These are phyloP conservation scores for Rhizomys pruinosus DNA, from an alignment of 2,113 vertebrate genomes.

Conservation along the genomic window DNA sequence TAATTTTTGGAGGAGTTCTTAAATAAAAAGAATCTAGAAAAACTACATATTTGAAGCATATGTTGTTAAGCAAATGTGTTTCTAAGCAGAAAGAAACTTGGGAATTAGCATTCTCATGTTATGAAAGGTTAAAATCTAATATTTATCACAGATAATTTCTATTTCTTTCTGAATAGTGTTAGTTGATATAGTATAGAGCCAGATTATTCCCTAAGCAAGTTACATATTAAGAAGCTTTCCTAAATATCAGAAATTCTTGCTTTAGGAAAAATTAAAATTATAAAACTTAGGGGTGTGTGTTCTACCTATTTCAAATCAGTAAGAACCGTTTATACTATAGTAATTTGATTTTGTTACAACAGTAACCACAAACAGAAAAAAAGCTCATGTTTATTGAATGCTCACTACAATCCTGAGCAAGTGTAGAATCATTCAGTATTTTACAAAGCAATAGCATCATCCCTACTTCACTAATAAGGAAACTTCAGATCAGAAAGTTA, in stretches of 20 bases:
- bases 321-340: not conserved
- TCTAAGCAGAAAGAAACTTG: not conserved
- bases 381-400: not conserved
- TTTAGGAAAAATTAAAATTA: slow-evolving; percentile 8
- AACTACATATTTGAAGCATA: not conserved
- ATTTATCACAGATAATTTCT: slow-evolving; percentile 36
- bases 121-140: slow-evolving; percentile 1
- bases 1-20: not conserved
- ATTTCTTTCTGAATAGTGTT: slow-evolving; percentile 31
- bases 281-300: not conserved
- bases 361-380: slow-evolving; percentile 25
- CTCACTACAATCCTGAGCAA: not conserved
- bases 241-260: not conserved
- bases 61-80: not conserved
- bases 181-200: not conserved
- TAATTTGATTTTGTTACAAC: slow-evolving; percentile 26
- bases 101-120: not conserved
- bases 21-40: not conserved
- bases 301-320: slow-evolving; percentile 7
- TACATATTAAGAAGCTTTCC: slow-evolving; percentile 22
- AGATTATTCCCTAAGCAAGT: slow-evolving; percentile 49
- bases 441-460: not conserved
- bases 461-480: not conserved
- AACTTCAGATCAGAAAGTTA: not conserved
- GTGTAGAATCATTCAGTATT: not conserved